phyloP scores from a whole-genome alignment of 2,888 invertebrate genomes.

The Herminia tarsipennalis region DNA sequence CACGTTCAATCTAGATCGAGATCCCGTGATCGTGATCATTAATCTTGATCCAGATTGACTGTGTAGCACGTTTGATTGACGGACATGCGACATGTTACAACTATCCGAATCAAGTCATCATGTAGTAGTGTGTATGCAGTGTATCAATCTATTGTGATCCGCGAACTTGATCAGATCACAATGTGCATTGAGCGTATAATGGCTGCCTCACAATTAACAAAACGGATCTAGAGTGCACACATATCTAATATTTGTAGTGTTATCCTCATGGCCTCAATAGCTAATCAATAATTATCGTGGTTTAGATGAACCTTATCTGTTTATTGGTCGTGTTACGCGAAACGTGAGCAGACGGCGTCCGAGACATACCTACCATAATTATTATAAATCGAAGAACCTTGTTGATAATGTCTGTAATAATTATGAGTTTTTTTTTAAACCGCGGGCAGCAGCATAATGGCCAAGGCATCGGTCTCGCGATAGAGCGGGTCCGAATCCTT shows the following conservation, averaged over 20 bases:
- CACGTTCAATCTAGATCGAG: too few species aligned
- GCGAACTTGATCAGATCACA: too few species aligned
- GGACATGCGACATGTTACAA: too few species aligned
- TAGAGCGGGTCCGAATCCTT: too few species aligned
- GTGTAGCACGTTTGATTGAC: too few species aligned
- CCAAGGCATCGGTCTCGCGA: too few species aligned
- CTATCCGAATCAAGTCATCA: too few species aligned
- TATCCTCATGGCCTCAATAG: constrained; percentile 37
- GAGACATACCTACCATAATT: constrained; percentile 11
- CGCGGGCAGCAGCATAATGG: too few species aligned
- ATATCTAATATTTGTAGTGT: background rate
- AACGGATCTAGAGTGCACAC: background rate
- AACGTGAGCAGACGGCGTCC: constrained; percentile 27
- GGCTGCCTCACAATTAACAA: background rate
- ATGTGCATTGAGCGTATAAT: background rate
- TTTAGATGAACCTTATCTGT: constrained; percentile 38
- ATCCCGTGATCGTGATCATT: too few species aligned
- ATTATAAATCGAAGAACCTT: constrained; percentile 3
- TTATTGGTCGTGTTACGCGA: constrained; percentile 9
- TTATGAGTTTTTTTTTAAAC: background rate
- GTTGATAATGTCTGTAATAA: constrained; percentile 6
- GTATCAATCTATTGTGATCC: too few species aligned
- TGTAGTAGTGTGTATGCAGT: too few species aligned
- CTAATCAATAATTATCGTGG: constrained; percentile 40
- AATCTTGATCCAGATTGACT: too few species aligned